Evolutionary conservation across 2,113 vertebrate genomes (phyloP).

Genomic region (Montifringilla adamsi): DNA sequence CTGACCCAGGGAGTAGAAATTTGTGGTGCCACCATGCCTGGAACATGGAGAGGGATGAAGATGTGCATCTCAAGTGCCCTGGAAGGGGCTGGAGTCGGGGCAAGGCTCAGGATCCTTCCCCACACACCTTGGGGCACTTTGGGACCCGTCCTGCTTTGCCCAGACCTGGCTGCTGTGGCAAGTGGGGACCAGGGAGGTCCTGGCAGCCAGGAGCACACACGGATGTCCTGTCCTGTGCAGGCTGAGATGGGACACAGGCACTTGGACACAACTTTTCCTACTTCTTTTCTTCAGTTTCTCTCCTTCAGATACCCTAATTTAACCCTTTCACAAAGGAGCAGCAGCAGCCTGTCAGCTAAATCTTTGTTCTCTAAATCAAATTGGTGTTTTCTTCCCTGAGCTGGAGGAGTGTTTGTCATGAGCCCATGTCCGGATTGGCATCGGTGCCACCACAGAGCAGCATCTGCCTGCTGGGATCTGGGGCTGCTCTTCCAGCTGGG

Average conservation of each 20-base stretch:
- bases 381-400: not conserved
- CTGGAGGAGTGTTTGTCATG: rapidly evolving
- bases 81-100: not conserved
- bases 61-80: rapidly evolving
- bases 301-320: not conserved
- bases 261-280: not conserved
- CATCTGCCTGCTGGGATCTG: not conserved
- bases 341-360: not conserved
- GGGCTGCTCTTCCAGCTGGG: too few relatives aligned
- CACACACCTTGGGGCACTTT: rapidly evolving
- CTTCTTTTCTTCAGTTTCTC: not conserved
- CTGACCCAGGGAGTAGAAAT: rapidly evolving
- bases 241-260: not conserved
- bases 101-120: not conserved
- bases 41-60: not conserved
- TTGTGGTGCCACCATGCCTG: rapidly evolving
- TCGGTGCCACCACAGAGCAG: rapidly evolving
- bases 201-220: rapidly evolving
- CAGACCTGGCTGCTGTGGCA: not conserved
- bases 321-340: not conserved
- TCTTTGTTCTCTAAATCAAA: not conserved
- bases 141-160: not conserved
- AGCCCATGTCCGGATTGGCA: rapidly evolving
- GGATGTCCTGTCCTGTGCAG: rapidly evolving
- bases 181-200: not conserved